These are phyloP conservation scores for Sebastes itinus DNA, from an alignment of 2,797 vertebrate species.

Conservation along the genomic window DNA sequence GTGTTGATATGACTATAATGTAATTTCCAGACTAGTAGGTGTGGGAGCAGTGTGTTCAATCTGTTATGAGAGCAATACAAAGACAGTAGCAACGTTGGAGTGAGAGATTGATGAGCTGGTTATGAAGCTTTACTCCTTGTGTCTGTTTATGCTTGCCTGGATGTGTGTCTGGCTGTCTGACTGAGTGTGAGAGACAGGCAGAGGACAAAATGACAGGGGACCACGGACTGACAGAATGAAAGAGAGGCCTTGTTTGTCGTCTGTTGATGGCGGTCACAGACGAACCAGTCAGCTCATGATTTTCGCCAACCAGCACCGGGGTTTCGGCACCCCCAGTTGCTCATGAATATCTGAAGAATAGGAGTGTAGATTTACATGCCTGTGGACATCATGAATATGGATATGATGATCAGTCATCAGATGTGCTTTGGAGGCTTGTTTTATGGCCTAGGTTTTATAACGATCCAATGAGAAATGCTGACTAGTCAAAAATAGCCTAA, in stretches of 20 bases:
- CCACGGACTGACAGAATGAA: conserved; percentile 43
- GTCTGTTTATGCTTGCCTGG: conserved; percentile 18
- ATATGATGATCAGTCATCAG: conserved; percentile 45
- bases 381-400: conserved; percentile 53
- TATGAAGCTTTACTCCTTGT: neutral
- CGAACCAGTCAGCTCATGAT: conserved; percentile 37
- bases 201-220: conserved; percentile 50
- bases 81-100: neutral
- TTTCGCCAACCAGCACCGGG: conserved; percentile 30
- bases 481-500: conserved; percentile 50
- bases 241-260: conserved; percentile 52
- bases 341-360: conserved; percentile 53
- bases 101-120: conserved; percentile 11
- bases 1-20: neutral
- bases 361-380: conserved; percentile 38
- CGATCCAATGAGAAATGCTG: conserved; percentile 47
- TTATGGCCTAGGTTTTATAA: conserved; percentile 32
- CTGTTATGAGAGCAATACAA: neutral
- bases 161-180: conserved; percentile 19
- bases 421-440: conserved; percentile 28
- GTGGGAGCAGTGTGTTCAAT: neutral
- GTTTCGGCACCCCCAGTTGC: conserved; percentile 15
- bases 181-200: conserved; percentile 28
- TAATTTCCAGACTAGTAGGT: neutral
- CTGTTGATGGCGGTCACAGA: conserved; percentile 48